Percentiles rank a stretch among this genome's conserved stretches.
phyloP scores from a whole-genome alignment of 2,888 invertebrate genomes.

The Phyllotreta cruciferae region DNA sequence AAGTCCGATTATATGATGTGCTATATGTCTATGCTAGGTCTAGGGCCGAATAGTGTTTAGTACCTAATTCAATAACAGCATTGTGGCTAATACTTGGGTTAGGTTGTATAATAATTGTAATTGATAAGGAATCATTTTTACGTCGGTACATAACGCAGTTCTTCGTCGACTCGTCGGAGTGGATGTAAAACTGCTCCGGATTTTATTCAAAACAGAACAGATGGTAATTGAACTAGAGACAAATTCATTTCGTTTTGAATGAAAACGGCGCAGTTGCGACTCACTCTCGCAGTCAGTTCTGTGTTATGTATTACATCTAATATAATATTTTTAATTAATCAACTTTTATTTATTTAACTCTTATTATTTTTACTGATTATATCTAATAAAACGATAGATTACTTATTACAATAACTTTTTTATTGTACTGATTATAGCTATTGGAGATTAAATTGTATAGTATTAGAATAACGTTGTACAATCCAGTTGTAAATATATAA shows the following conservation, averaged over 20 bases:
- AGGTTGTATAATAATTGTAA: slow-evolving; percentile 17
- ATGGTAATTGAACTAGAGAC: too few relatives aligned
- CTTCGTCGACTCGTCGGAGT: neutral
- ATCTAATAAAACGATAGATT: slow-evolving; percentile 55
- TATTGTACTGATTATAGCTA: slow-evolving; percentile 58
- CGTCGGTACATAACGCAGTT: slow-evolving; percentile 4
- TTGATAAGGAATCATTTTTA: slow-evolving; percentile 12
- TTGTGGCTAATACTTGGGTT: slow-evolving; percentile 19
- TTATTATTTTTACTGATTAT: slow-evolving; percentile 50
- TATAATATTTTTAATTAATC: slow-evolving; percentile 16
- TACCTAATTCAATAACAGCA: slow-evolving; percentile 15
- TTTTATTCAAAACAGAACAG: too few relatives aligned
- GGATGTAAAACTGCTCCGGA: too few relatives aligned
- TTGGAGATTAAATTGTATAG: slow-evolving; percentile 60
- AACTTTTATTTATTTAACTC: slow-evolving; percentile 51
- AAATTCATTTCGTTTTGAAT: too few relatives aligned
- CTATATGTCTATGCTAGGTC: slow-evolving; percentile 15
- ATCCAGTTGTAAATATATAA: slow-evolving; percentile 61
- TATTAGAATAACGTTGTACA: slow-evolving; percentile 60
- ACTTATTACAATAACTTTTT: slow-evolving; percentile 59
- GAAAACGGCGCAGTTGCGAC: too few relatives aligned
- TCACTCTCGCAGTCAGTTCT: neutral
- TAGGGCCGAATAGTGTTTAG: slow-evolving; percentile 19
- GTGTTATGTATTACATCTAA: slow-evolving; percentile 7
- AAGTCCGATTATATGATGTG: slow-evolving; percentile 17